phyloP scores from a whole-genome alignment of 2,888 invertebrate species.

The Heliconius ismenius region DNA sequence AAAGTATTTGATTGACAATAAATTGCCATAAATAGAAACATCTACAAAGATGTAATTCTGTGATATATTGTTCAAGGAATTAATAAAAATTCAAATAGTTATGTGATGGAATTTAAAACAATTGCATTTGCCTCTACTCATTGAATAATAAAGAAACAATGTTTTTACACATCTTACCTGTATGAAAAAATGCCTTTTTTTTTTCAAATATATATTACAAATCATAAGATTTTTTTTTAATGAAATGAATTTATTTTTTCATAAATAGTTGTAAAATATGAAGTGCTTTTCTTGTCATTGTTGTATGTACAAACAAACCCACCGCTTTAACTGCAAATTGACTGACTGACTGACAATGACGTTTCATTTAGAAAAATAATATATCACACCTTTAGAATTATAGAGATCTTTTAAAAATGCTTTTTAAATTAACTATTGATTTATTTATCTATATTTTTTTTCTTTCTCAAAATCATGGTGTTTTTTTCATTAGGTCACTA shows the following conservation, averaged over 20 bases:
- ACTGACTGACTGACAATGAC: constrained; percentile 28
- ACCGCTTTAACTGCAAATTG: constrained; percentile 25
- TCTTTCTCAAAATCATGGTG: no score
- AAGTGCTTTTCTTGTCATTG: constrained; percentile 25
- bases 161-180: not conserved
- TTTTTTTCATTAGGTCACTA: no score
- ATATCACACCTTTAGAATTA: no score
- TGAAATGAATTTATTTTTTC: not conserved
- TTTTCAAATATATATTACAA: not conserved
- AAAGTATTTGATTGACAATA: constrained; percentile 21
- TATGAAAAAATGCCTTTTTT: not conserved
- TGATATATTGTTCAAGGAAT: constrained; percentile 25
- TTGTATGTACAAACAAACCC: constrained; percentile 22
- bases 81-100: not conserved
- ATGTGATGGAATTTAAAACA: not conserved
- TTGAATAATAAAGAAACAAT: not conserved
- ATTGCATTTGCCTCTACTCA: not conserved
- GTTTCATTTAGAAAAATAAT: no score
- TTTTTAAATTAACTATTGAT: no score
- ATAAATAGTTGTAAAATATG: constrained; percentile 1
- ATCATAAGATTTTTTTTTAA: not conserved
- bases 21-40: constrained; percentile 23
- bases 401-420: no score
- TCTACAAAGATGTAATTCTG: constrained; percentile 11
- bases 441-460: no score